These are phyloP conservation scores for Trichogramma evanescens DNA, from an alignment of 2,888 invertebrate genomes.

Conservation along the genomic window DNA sequence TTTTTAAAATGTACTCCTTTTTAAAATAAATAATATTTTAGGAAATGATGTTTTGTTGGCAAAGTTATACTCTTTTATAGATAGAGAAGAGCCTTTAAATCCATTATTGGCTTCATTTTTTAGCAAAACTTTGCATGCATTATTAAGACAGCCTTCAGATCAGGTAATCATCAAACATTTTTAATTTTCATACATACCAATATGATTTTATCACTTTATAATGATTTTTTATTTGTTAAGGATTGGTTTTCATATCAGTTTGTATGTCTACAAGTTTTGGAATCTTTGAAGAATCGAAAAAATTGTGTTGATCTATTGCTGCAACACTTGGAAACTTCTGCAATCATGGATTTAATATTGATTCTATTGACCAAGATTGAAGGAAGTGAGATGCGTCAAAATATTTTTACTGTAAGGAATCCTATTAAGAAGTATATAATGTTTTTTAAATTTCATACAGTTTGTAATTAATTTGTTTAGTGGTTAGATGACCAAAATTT, in stretches of 20 bases:
- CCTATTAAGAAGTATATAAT: slow-evolving; percentile 4
- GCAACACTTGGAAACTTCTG: slow-evolving; percentile 87
- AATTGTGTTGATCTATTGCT: slow-evolving; percentile 82
- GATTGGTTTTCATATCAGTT: slow-evolving; percentile 90
- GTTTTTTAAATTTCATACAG: slow-evolving; percentile 1
- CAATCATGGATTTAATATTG: slow-evolving; percentile 85
- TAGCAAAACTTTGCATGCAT: slow-evolving; percentile 86
- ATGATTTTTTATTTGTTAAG: slow-evolving; percentile 45
- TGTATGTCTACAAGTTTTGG: slow-evolving; percentile 84
- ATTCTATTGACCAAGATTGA: slow-evolving; percentile 80
- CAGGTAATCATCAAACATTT: slow-evolving; percentile 52
- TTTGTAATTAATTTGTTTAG: slow-evolving; percentile 48
- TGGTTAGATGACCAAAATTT: slow-evolving; percentile 86
- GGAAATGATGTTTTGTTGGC: slow-evolving; percentile 71
- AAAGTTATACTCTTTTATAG: slow-evolving; percentile 82
- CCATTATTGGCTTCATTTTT: slow-evolving; percentile 92
- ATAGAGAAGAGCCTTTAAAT: slow-evolving; percentile 80
- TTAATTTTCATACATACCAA: slow-evolving; percentile 22
- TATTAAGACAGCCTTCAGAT: slow-evolving; percentile 81
- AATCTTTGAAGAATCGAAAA: slow-evolving; percentile 80
- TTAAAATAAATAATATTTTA: slow-evolving; percentile 23
- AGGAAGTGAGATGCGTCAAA: slow-evolving; percentile 64
- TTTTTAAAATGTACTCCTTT: not conserved
- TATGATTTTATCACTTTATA: not conserved
- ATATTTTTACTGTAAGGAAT: slow-evolving; percentile 61